Conservation (phyloP, 2,113 vertebrate genomes). For the Melanotaenia duboulayi region DNA sequence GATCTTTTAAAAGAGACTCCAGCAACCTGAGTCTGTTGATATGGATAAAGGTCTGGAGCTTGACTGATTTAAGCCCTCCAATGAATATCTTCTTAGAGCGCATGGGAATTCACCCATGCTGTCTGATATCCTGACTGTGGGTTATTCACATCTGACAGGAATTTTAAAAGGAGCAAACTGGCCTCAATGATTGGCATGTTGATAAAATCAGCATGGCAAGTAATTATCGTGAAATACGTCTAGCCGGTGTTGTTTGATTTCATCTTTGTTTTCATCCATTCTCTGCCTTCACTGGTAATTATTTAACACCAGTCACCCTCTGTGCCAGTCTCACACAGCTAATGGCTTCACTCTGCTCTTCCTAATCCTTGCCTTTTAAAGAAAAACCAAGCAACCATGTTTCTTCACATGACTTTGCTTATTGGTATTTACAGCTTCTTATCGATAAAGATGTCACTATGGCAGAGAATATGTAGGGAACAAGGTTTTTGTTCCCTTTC, state of each 20-base stretch:
- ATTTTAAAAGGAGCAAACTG: slow-evolving; percentile 37
- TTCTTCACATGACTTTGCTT: slow-evolving; percentile 11
- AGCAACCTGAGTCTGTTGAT: slow-evolving; percentile 60
- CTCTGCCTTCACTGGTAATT: slow-evolving; percentile 53
- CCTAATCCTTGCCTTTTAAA: slow-evolving; percentile 2
- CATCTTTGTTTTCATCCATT: slow-evolving; percentile 49
- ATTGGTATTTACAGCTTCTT: slow-evolving; percentile 47
- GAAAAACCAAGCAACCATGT: slow-evolving; percentile 22
- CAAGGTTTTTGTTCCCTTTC: slow-evolving; percentile 8
- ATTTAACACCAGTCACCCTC: slow-evolving; percentile 51
- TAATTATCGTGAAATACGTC: slow-evolving; percentile 57
- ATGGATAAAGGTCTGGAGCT: slow-evolving; percentile 55
- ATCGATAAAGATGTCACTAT: slow-evolving; percentile 57
- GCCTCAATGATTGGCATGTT: slow-evolving; percentile 54
- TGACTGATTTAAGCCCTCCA: slow-evolving; percentile 45
- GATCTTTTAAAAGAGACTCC: slow-evolving; percentile 47
- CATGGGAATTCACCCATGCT: slow-evolving; percentile 23
- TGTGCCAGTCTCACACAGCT: slow-evolving; percentile 34
- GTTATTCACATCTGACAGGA: slow-evolving; percentile 56
- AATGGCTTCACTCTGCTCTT: slow-evolving; percentile 51
- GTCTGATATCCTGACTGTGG: slow-evolving; percentile 37
- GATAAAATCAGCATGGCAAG: slow-evolving; percentile 61
- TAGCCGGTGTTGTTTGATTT: slow-evolving; percentile 38
- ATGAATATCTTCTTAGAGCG: slow-evolving; percentile 38
- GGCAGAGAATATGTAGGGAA: slow-evolving; percentile 30